These are phyloP conservation scores for Scrobipalpa atriplicella DNA, from an alignment of 2,888 invertebrate species.

Conservation along the genomic window DNA sequence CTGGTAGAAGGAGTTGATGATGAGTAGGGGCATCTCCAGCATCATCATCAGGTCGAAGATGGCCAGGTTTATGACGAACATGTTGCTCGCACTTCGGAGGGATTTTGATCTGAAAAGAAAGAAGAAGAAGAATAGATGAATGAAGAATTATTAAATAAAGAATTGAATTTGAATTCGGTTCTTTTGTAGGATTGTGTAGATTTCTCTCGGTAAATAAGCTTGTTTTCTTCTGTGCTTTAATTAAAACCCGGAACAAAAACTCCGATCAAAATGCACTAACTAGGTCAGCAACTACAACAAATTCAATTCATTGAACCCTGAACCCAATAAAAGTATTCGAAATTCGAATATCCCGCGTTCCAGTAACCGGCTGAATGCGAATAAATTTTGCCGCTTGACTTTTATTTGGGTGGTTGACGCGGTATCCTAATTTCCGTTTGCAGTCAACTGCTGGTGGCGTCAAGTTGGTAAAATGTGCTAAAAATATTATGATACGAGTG, in stretches of 20 bases:
- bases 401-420: constrained; percentile 10
- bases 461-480: background rate
- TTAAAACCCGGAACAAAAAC: background rate
- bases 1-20: constrained; percentile 84
- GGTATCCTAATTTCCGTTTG: constrained; percentile 2
- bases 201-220: background rate
- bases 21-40: constrained; percentile 85
- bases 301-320: background rate
- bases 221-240: background rate
- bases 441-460: background rate
- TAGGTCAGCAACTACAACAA: background rate
- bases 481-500: background rate
- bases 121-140: background rate
- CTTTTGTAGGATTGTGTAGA: too few species aligned
- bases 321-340: background rate
- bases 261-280: background rate
- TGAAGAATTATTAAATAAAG: too few species aligned
- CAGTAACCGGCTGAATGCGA: background rate
- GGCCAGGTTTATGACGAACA: constrained; percentile 87
- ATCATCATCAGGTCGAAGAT: constrained; percentile 88
- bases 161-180: too few species aligned
- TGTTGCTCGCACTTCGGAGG: constrained; percentile 86
- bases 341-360: background rate
- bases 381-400: constrained; percentile 8
- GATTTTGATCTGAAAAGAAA: constrained; percentile 85